phyloP scores from a whole-genome alignment of 2,797 vertebrate species.

The Gephyroberyx darwinii region DNA sequence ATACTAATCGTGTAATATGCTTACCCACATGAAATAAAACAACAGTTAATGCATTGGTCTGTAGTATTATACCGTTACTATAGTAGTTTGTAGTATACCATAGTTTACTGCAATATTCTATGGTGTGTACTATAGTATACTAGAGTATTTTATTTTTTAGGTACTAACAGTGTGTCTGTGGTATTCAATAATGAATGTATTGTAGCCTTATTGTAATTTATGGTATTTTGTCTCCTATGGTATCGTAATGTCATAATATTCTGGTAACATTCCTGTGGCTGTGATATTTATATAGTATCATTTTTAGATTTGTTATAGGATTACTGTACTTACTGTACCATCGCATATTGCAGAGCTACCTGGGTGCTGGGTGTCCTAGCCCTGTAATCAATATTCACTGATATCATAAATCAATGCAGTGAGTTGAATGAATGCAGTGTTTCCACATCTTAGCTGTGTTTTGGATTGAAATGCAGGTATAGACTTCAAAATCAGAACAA shows the following conservation, averaged over 20 bases:
- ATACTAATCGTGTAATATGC: background rate
- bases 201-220: no score
- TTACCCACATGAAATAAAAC: background rate
- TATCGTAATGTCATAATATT: background rate
- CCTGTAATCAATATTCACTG: constrained; percentile 1
- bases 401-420: constrained; percentile 18
- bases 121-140: no score
- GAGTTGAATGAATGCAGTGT: no score
- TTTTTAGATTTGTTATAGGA: background rate
- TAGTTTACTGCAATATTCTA: no score
- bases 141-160: no score
- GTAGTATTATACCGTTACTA: no score
- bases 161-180: no score
- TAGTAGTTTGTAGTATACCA: background rate
- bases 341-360: background rate
- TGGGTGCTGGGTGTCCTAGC: background rate
- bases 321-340: background rate
- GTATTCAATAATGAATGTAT: no score
- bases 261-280: background rate
- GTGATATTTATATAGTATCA: background rate
- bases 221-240: no score
- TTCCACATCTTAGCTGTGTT: constrained; percentile 3
- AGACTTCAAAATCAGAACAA: constrained; percentile 99
- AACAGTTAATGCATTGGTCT: background rate
- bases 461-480: constrained; percentile 88